A percentile compares a stretch with the other conserved stretches of the same genome.
Evolutionary conservation across 2,113 vertebrate species (phyloP).

Genomic region (Typhlomys cinereus): DNA sequence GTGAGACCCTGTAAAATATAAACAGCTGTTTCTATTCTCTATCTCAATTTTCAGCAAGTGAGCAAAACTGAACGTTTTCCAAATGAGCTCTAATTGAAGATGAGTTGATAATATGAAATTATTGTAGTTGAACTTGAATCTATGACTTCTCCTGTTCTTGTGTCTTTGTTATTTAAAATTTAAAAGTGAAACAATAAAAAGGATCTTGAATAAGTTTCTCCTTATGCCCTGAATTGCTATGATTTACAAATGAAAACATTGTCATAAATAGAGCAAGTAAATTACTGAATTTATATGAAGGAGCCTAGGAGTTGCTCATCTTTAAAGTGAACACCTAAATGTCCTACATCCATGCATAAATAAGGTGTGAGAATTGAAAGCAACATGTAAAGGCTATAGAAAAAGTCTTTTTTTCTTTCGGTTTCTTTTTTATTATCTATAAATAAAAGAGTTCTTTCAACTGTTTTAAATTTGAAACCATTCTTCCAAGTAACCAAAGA

Average conservation of each 20-base stretch:
- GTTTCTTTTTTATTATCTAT: background rate
- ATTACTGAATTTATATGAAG: background rate
- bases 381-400: background rate
- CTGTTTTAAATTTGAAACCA: background rate
- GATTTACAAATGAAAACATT: slow-evolving; percentile 13
- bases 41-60: background rate
- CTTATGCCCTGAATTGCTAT: background rate
- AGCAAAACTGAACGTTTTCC: background rate
- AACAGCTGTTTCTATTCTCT: background rate
- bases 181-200: background rate
- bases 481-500: slow-evolving; percentile 64
- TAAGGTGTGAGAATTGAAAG: slow-evolving; percentile 2
- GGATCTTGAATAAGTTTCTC: background rate
- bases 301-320: background rate
- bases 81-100: background rate
- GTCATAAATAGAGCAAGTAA: background rate
- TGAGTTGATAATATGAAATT: slow-evolving; percentile 21
- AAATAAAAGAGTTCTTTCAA: background rate
- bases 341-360: background rate
- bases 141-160: background rate
- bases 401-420: background rate
- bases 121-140: background rate
- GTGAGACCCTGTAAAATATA: background rate
- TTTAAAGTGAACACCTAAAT: background rate
- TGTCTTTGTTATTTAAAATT: background rate